Evolutionary conservation across 2,888 invertebrate genomes (phyloP), one percentile per base, ranked within the genome.

Genomic region (Criorhina ranunculi): DNA sequence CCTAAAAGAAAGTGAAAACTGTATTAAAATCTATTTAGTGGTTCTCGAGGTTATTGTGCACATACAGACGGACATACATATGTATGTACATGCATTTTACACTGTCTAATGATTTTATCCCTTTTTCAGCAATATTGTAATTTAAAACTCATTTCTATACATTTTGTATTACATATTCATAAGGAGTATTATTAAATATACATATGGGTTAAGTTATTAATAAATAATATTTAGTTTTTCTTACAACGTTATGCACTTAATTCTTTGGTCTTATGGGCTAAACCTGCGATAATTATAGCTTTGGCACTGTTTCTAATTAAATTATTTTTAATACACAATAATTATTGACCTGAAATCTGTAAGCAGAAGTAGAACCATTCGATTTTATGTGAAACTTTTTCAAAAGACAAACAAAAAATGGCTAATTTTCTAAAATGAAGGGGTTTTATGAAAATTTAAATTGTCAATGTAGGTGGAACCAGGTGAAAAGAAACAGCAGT

Each of bases 231-330:
- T 49, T 24, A 3, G 24, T 24, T 24, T 49, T 35, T 19, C 37
- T 46, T 46, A 70, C 59, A 62, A 60, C 11, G 33, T 49, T 64
- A 59, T 51, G 57, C 35, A 72, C 59, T 35, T 31, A 64, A 40
- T 64, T 85, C 75, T 85, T 75, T 79, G 79, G 85, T 85, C 79
- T 79, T 64, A 75, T 64, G 75, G 70, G 83, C 55, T 67, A 69
- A 67, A 57, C 44, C 53, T 70, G 80, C 70, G 75, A 73, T 69
- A 57, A 57, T 53, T 37, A 37, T 75, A 80, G 64, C 69, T 80
- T 85, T 85, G 85, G 85, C 85, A 85, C 85, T 70, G 70, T 70
- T 64, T 75, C 51, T 79, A 79, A 79, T 24, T 24, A 60, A 69
- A 69, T 57, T 73, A 78, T 12, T 69, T n/a, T 40, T n/a, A 40